These are phyloP conservation scores for Chrysogorgia sp. DNA, from an alignment of 92 coral and sea anemone genomes.

Conservation along the genomic window DNA sequence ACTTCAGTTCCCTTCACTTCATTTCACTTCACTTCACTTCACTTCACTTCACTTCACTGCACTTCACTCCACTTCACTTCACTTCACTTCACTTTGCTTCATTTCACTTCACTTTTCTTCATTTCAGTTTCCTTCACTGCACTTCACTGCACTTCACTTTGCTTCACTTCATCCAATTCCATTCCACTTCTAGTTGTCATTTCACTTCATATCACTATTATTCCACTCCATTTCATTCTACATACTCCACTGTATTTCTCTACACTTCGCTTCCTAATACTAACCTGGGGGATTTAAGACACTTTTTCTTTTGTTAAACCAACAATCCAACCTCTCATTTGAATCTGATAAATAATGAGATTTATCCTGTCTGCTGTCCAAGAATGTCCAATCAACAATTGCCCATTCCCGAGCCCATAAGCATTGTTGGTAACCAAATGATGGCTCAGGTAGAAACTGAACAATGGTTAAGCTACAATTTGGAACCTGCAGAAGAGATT, in stretches of 20 bases:
- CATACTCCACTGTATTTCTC: no score
- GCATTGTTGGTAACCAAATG: slow-evolving; percentile 57
- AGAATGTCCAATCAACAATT: slow-evolving; percentile 41
- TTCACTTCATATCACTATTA: no score
- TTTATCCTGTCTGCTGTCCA: neutral
- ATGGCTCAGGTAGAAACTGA: slow-evolving; percentile 38
- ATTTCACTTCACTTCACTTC: neutral
- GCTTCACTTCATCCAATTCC: slow-evolving; percentile 8
- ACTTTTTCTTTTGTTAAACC: slow-evolving; percentile 33
- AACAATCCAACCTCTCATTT: slow-evolving; percentile 33
- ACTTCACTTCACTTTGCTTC: slow-evolving; percentile 10
- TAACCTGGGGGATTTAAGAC: slow-evolving; percentile 34
- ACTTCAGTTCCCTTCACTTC: neutral
- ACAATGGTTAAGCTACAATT: slow-evolving; percentile 47
- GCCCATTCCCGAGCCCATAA: slow-evolving; percentile 75
- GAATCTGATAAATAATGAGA: neutral
- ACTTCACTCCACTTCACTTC: slow-evolving; percentile 13
- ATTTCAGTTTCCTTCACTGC: slow-evolving; percentile 38
- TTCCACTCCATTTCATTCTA: no score
- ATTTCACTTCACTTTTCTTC: slow-evolving; percentile 8
- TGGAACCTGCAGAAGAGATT: slow-evolving; percentile 51
- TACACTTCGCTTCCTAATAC: neutral
- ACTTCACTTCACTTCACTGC: slow-evolving; percentile 17
- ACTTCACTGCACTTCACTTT: slow-evolving; percentile 26
- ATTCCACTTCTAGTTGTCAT: neutral